Base-by-base conservation (phyloP, 1,140 invertebrate species). In the Andricus grossulariae region DNA sequence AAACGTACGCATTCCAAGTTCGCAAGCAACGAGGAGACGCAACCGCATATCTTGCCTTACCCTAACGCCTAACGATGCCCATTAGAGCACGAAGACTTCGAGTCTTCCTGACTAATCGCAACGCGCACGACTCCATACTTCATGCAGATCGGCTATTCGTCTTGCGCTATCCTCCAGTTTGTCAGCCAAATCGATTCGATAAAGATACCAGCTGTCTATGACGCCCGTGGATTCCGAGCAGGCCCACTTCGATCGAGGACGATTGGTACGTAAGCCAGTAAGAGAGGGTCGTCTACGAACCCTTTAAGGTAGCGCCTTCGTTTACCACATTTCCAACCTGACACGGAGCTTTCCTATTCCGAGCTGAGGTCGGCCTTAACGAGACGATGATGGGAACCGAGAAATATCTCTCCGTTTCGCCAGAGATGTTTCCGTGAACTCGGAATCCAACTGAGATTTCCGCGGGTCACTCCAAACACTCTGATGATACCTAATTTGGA, bases 111-210 rank as follows among this genome's bases (percentile, higher is more conserved):
- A 90, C 88, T 90, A 89, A 90, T 90, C 88, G 88, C 85, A 85
- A 82, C 84, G 83, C 83, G 78, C 86, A 87, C 84, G 83, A 87
- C 85, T 88, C 86, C 84, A 89, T 90, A 88, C 75, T 83, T 89
- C 88, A 89, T 87, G 88, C 87, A 89, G 88, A 90, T 89, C 85
- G 85, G 83, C 85, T 87, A 90, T 89, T 88, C 87, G 88, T 90
- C 88, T 90, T 87, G 79, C 83, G 80, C 86, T 79, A 87, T 83
- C 83, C 85, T 86, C 83, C 83, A 89, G 89, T 90, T 89, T 90
- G 89, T 90, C 89, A 90, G 89, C 82, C 88, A 82, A 90, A 89
- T 88, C 85, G 88, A 89, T 90, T 85, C 87, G 86, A 88, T 89
- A 89, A 87, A 89, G 88, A 90, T 90, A 88, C 83, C 85, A 89